Evolutionary conservation across 1,140 invertebrate genomes (phyloP), one percentile per base, ranked within the genome.

Genomic region (Bombus fervidus): DNA sequence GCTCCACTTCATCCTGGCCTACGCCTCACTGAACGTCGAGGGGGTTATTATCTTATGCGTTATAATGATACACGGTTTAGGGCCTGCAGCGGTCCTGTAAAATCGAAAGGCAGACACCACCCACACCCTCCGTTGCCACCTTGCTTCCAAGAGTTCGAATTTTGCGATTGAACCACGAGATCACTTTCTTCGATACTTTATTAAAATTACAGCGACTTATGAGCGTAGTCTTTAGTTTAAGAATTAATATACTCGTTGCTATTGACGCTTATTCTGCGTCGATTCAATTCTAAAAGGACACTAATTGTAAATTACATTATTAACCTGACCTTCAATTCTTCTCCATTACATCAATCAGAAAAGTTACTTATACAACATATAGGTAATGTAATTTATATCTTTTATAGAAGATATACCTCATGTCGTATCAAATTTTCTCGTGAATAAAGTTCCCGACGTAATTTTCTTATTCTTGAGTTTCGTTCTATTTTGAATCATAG

Each of bases 1-100:
- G 87, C 82, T 89, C 81, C 87, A 82, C 88, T 91, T 91, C 90
- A 91, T 91, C 92, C 83, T 81, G 87, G 80, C 87, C 91, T 89
- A 92, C 87, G 92, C 91, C 84, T 93, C 88, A 84, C 83, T 93
- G 92, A 92, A 89, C 92, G 89, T 91, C 87, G 92, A 93, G 91
- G 90, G 91, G 91, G 92, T 93, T 93, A 92, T 93, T 93, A 93
- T 93, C 92, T 93, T 91, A 92, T 92, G 89, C 88, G 90, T 91
- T 93, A 91, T 91, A 91, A 92, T 92, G 92, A 92, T 92, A 91
- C 86, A 88, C 90, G 89, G 85, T 86, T 91, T 89, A 90, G 79
- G 88, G 83, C 87, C 88, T 75, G 90, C 89, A 91, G 86, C 89
- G 62, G 79, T 86, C 87, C 86, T 87, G 91, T 81, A 86, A 90